These are phyloP conservation scores for Nasonovia ribisnigri DNA, from an alignment of 2,888 invertebrate species.

Conservation along the genomic window DNA sequence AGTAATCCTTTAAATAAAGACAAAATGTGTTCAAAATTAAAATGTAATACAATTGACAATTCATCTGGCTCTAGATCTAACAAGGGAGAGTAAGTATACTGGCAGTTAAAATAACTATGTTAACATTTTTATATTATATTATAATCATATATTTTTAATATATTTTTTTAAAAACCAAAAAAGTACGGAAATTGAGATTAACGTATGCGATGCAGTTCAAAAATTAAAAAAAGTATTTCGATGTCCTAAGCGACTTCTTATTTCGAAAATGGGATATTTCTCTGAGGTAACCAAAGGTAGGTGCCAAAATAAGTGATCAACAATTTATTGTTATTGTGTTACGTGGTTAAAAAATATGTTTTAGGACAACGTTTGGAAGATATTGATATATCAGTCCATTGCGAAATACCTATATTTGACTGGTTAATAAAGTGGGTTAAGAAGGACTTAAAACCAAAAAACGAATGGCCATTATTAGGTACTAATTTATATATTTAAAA, in stretches of 20 bases:
- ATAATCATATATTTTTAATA: not conserved
- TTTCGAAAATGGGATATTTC: conserved; percentile 96
- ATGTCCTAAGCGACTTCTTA: conserved; percentile 87
- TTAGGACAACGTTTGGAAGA: conserved; percentile 82
- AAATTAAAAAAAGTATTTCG: conserved; percentile 89
- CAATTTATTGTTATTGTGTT: not conserved
- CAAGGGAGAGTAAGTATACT: conserved; percentile 66
- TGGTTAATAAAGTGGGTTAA: conserved; percentile 98
- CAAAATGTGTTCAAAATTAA: conserved; percentile 59
- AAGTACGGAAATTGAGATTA: conserved; percentile 89
- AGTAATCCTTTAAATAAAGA: conserved; percentile 4
- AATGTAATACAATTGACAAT: conserved; percentile 56
- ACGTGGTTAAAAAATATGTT: conserved; percentile 62
- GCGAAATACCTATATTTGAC: conserved; percentile 95
- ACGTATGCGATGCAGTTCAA: conserved; percentile 95
- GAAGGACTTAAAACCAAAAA: conserved; percentile 77
- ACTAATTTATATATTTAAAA: conserved; percentile 54
- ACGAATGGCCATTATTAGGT: conserved; percentile 75
- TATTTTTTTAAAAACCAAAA: not conserved
- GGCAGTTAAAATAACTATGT: not conserved
- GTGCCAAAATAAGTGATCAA: not conserved
- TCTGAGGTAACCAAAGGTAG: conserved; percentile 85
- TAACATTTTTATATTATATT: not conserved
- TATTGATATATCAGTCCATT: conserved; percentile 97
- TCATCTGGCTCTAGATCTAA: conserved; percentile 42